Evolutionary conservation across 2,113 vertebrate genomes (phyloP), one percentile per base, ranked within the genome.

Genomic region (Sapayoa aenigma): DNA sequence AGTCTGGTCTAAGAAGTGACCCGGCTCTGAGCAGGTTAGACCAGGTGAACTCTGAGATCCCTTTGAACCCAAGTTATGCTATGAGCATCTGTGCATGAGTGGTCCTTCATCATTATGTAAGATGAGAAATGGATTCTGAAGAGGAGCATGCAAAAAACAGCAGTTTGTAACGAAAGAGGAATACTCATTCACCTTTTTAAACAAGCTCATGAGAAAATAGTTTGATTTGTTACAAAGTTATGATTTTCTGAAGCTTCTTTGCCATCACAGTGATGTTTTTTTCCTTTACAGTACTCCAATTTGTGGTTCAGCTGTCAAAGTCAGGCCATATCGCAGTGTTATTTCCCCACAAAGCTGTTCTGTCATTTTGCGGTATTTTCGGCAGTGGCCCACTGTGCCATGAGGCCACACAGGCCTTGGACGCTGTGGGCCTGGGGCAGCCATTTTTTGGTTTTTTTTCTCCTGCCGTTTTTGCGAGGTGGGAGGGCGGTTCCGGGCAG

Each of bases 1-100:
- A 28, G 10, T 58, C 37, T 74, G 31, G 31, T 63, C 47, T 81
- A 56, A 71, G 35, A 89, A 52, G 16, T 66, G 75, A 66, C 23
- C 18, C 41, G 77, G 42, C 50, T 87, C 25, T n/a, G 37, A 74
- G 37, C 37, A 67, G 2, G 2, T 46, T 69, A 18, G 30, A 77
- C 8, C 28, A 62, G 49, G 28, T 19, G 37, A 88, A n/a, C 41
- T 50, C n/a, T 55, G 33, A 65, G 49, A 39, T 20, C 18, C 24
- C 30, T 92, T 88, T 68, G 17, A 86, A 49, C 14, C 9, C 11
- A 4, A 74, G 65, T 58, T 44, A 52, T 31, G 44, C 46, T 41
- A 14, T 9, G 0, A 69, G 16, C 20, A 58, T 11, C 22, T 79
- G 9, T 60, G n/a, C 6, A 58, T 1, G 1, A 37, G 35, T 63